These are phyloP conservation scores for Cynopterus brachyotis DNA, from an alignment of 2,113 vertebrate species.

Conservation along the genomic window DNA sequence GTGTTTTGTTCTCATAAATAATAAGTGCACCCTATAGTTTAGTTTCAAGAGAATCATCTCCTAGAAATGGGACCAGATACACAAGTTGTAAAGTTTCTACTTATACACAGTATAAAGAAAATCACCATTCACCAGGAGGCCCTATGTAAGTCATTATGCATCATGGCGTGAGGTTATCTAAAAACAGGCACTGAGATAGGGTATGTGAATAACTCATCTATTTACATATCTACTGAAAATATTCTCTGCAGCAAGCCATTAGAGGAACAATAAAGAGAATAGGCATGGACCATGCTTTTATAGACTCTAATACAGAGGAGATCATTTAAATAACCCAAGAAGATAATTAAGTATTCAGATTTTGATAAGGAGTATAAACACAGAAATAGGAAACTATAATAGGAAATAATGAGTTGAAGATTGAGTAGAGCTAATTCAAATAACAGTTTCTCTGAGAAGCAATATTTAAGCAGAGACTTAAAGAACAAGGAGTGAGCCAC, in stretches of 20 bases:
- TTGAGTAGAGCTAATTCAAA: not conserved
- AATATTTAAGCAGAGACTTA: not conserved
- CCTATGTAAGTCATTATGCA: not conserved
- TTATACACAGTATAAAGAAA: not conserved
- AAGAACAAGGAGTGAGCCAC: not conserved
- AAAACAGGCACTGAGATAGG: not conserved
- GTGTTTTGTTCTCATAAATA: not conserved
- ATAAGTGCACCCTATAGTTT: not conserved
- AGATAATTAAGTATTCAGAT: not conserved
- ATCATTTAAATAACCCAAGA: not conserved
- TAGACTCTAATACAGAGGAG: not conserved
- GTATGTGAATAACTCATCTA: not conserved
- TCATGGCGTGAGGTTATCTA: not conserved
- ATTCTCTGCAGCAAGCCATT: not conserved
- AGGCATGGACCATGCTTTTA: not conserved
- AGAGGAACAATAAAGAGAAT: not conserved
- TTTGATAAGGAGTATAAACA: not conserved
- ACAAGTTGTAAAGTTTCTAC: not conserved
- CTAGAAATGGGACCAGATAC: not conserved
- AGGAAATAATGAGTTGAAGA: not conserved
- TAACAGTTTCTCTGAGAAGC: not conserved
- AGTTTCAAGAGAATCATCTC: not conserved
- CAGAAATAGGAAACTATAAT: not conserved
- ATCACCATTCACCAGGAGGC: not conserved
- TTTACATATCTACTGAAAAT: not conserved